Evolutionary conservation across 2,888 invertebrate genomes (phyloP).

Genomic region (Euphydryas editha): DNA sequence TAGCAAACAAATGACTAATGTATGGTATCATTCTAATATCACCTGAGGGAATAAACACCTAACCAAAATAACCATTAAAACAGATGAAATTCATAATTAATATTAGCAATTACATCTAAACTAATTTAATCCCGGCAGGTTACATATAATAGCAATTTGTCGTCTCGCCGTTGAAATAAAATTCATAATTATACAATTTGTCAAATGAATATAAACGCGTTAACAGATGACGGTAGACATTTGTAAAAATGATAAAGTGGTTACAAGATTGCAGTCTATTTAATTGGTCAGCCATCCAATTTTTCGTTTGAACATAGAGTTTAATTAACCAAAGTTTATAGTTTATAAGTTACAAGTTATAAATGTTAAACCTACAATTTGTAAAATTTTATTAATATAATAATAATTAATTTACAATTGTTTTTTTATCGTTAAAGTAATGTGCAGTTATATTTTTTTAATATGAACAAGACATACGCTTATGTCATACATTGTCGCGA

Average conservation of each 20-base stretch:
- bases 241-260: neutral
- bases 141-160: slow-evolving; percentile 5
- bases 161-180: neutral
- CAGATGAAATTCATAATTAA: slow-evolving; percentile 7
- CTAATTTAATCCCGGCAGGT: slow-evolving; percentile 5
- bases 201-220: slow-evolving; percentile 3
- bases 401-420: too few species aligned
- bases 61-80: neutral
- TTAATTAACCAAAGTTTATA: too few species aligned
- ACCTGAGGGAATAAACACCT: slow-evolving; percentile 3
- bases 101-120: slow-evolving; percentile 4
- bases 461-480: too few species aligned
- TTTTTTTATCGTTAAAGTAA: too few species aligned
- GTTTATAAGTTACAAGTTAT: too few species aligned
- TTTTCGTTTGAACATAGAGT: too few species aligned
- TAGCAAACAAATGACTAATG: neutral
- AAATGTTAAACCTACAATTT: too few species aligned
- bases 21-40: neutral
- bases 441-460: too few species aligned
- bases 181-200: neutral
- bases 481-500: too few species aligned
- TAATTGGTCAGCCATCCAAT: too few species aligned
- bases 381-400: too few species aligned
- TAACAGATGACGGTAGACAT: neutral
- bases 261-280: neutral